Evolutionary conservation across 2,888 invertebrate species (phyloP), one percentile per base, ranked within the genome.

Genomic region (Melanophora roralis): DNA sequence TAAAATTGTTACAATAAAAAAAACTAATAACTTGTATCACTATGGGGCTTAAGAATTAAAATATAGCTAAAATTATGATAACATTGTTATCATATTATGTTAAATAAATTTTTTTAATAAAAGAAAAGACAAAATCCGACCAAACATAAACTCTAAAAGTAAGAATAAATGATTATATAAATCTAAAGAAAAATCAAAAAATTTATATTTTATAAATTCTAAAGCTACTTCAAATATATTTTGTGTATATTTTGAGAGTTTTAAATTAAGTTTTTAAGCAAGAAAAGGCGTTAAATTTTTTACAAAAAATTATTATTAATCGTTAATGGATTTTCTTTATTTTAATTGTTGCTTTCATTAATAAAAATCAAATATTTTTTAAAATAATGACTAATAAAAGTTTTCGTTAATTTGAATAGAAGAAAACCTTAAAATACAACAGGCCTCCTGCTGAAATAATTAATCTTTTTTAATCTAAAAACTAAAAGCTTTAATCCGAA

Each of bases 331-430:
- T 38, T 16, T 49, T 16, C 21, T 36, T n/a, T 21, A 19, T 9
- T 16, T 65, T 40, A 9, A 21, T 16, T 72, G 1, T 47, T 53
- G 14, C 57, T 21, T 72, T 21, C 1, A 36, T 32, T 40, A 57
- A 59, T 59, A 69, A 78, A 53, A 53, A 65, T 57, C 51, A 62
- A 38, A 36, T 78, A 68, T 73, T 78, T 73, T 73, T 40, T n/a
- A n/a, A 49, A 51, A 78, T 73, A 74, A 74, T 74, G 57, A 65
- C 59, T 60, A 79, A 79, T 79, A 79, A 74, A 79, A 74, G 67
- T 71, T 79, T 65, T 65, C 71, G 71, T 79, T 75, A 75, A 75
- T 71, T 79, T 79, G 59, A 79, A 79, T 79, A 65, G 74, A 72
- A 59, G 60, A 45, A 75, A 71, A 47, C 65, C 45, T 45, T 60